Percentiles rank a stretch among this genome's conserved stretches.
These are phyloP conservation scores for Cerastis leucographa DNA, from an alignment of 2,888 invertebrate species.

Conservation along the genomic window DNA sequence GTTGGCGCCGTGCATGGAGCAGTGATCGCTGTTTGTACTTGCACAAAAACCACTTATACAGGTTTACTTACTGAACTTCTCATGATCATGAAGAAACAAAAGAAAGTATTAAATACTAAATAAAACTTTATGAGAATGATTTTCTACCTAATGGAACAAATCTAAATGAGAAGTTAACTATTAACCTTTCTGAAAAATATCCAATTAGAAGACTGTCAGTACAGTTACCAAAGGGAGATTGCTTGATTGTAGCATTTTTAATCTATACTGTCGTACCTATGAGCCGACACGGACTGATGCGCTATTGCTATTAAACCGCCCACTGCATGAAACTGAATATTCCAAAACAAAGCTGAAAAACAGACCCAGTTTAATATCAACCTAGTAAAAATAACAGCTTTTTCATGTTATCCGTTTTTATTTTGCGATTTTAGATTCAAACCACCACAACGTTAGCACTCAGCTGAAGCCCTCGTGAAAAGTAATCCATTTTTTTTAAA, in stretches of 20 bases:
- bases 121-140: too few relatives aligned
- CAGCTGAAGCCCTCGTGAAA: neutral
- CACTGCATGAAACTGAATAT: conserved; percentile 23
- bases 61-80: neutral
- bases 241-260: conserved; percentile 34
- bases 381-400: neutral
- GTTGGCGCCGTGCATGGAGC: neutral
- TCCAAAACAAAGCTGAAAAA: conserved; percentile 12
- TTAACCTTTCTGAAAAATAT: neutral
- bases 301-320: conserved; percentile 40
- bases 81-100: neutral
- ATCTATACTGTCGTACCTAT: conserved; percentile 10
- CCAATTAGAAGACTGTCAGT: neutral
- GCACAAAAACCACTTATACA: neutral
- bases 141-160: neutral
- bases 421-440: neutral
- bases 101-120: neutral
- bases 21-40: neutral
- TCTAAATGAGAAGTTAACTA: neutral
- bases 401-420: conserved; percentile 6
- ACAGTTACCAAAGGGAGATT: neutral
- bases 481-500: neutral
- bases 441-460: neutral
- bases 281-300: conserved; percentile 1
- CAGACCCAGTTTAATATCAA: neutral